Conservation (phyloP, 2,113 vertebrate genomes). For the Rhinoptilus africanus region DNA sequence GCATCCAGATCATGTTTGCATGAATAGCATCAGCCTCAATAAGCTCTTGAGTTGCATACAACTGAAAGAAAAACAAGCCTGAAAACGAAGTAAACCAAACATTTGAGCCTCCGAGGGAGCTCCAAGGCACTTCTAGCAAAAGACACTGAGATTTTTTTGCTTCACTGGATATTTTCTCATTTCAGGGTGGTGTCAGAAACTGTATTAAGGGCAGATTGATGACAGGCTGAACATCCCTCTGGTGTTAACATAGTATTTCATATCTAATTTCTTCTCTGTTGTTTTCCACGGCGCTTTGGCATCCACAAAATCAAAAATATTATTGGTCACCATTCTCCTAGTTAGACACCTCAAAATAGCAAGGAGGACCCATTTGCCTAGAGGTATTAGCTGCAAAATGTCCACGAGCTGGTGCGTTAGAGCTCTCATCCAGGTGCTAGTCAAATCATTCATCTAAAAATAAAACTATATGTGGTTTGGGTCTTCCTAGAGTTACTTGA, state of each 20-base stretch:
- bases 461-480: background rate
- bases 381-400: background rate
- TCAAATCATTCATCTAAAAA: background rate
- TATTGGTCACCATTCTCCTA: background rate
- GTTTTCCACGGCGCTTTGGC: background rate
- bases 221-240: background rate
- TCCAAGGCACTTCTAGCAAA: background rate
- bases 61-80: background rate
- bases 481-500: background rate
- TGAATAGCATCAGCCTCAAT: background rate
- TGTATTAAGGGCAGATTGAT: conserved; percentile 1
- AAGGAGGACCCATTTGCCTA: background rate
- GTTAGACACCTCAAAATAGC: background rate
- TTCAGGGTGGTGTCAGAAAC: background rate
- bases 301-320: background rate
- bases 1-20: background rate
- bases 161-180: background rate
- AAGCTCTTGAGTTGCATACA: background rate
- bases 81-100: background rate
- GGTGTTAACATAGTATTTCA: background rate
- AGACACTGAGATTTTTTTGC: background rate
- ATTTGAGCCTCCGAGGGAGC: conserved; percentile 3
- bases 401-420: background rate
- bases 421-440: background rate
- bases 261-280: background rate